Base-by-base conservation (phyloP, 2,888 invertebrate genomes). In the Synanthedon myopaeformis region DNA sequence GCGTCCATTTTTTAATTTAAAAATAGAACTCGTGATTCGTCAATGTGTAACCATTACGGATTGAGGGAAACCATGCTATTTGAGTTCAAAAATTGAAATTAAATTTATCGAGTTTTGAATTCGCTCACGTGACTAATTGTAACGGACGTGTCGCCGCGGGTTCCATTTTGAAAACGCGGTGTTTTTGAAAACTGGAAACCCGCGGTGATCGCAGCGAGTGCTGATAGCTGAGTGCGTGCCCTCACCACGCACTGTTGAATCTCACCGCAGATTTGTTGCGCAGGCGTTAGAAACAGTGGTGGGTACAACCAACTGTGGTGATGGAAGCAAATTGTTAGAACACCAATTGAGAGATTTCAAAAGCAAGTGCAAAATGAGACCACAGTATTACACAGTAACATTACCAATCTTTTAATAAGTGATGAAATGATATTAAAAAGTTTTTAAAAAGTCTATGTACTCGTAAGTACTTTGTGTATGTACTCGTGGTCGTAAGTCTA, bases 71-170 rank as follows among this genome's bases (percentile, higher is more conserved):
- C 35, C 10, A 10, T 10, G 6, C 10, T 35, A 35, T 35, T 35
- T 35, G 10, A 35, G 35, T 35, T 10, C 1, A 53, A 59, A 59
- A 69, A 68, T 70, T 69, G 70, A 67, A 69, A 70, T 66, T 61
- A 67, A 70, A 72, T 66, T 35, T 61, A 63, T 64, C 63, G 61
- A 61, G 65, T 67, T 70, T 70, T 67, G 68, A 66, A 63, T 35
- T 19, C 10, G 41, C 57, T 61, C 57, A 62, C 62, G 62, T 61
- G 59, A 76, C 81, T 69, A 78, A 82, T 80, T 63, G 69, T 58
- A 57, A 58, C 66, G 70, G 77, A 78, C 79, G 76, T 74, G 75
- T 61, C 70, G 52, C 70, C 55, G 66, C 67, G 68, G 72, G 64
- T 57, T 59, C 58, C 60, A 57, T 49, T 49, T 13, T 49, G 17